phyloP scores from a whole-genome alignment of 2,113 vertebrate genomes.

The Callithrix jacchus region DNA sequence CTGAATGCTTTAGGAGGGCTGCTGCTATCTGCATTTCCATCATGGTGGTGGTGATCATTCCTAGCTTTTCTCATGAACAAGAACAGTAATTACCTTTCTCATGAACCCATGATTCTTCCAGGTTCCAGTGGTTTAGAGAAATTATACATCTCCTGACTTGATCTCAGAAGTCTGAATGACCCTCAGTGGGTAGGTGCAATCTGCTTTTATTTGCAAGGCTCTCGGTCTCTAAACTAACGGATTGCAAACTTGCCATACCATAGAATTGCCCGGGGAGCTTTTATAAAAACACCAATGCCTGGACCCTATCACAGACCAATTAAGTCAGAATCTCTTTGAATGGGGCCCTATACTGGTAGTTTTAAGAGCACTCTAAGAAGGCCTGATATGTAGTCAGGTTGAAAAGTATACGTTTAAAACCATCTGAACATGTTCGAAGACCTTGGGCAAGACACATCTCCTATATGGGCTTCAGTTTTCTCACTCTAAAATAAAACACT shows the following conservation, averaged over 20 bases:
- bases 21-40: neutral
- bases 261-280: neutral
- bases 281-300: neutral
- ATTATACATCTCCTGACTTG: neutral
- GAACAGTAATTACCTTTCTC: neutral
- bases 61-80: neutral
- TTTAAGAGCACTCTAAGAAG: neutral
- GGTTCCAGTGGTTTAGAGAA: neutral
- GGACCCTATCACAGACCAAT: neutral
- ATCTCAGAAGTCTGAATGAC: neutral
- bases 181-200: neutral
- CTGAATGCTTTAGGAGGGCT: no score
- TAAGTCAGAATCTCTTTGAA: neutral
- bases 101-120: neutral
- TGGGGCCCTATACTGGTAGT: neutral
- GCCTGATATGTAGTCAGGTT: neutral
- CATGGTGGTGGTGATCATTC: no score
- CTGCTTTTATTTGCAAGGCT: neutral
- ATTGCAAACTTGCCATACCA: neutral
- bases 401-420: neutral
- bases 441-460: neutral
- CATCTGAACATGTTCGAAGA: neutral
- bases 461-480: neutral
- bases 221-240: neutral
- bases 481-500: constrained; percentile 16